Conservation (phyloP, 2,888 invertebrate species). For the Timema podura region DNA sequence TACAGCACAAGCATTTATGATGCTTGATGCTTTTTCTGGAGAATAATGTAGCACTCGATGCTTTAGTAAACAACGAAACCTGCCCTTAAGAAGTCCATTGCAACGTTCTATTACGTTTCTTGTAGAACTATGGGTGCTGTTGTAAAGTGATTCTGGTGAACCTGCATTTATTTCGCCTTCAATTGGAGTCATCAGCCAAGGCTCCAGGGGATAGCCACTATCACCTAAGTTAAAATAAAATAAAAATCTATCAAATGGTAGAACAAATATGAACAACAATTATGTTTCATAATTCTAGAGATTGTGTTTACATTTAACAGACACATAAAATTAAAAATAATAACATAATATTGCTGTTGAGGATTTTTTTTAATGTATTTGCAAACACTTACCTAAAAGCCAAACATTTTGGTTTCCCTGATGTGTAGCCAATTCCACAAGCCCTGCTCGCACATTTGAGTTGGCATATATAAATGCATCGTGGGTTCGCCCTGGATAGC, state of each 20-base stretch:
- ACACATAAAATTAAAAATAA: too few relatives aligned
- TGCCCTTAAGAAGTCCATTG: constrained; percentile 27
- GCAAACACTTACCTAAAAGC: constrained; percentile 17
- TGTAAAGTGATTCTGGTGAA: neutral
- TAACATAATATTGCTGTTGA: too few relatives aligned
- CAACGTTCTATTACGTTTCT: constrained; percentile 6
- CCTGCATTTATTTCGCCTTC: neutral
- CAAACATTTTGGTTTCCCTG: neutral
- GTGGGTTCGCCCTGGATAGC: constrained; percentile 31
- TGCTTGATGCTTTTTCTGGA: constrained; percentile 27
- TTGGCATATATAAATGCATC: constrained; percentile 29
- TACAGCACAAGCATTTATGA: constrained; percentile 30
- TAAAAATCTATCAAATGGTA: too few relatives aligned
- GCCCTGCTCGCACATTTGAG: constrained; percentile 16
- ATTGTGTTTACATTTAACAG: too few relatives aligned
- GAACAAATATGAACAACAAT: neutral
- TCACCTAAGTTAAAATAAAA: neutral
- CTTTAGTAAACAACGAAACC: constrained; percentile 29
- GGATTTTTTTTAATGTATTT: too few relatives aligned
- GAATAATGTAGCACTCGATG: constrained; percentile 27
- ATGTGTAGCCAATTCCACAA: too few relatives aligned
- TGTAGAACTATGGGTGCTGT: neutral
- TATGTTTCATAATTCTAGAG: too few relatives aligned
- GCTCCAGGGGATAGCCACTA: constrained; percentile 8
- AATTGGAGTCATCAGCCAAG: constrained; percentile 10